Base-by-base conservation (phyloP, 2,113 vertebrate genomes). In the Nothoprocta perdicaria region DNA sequence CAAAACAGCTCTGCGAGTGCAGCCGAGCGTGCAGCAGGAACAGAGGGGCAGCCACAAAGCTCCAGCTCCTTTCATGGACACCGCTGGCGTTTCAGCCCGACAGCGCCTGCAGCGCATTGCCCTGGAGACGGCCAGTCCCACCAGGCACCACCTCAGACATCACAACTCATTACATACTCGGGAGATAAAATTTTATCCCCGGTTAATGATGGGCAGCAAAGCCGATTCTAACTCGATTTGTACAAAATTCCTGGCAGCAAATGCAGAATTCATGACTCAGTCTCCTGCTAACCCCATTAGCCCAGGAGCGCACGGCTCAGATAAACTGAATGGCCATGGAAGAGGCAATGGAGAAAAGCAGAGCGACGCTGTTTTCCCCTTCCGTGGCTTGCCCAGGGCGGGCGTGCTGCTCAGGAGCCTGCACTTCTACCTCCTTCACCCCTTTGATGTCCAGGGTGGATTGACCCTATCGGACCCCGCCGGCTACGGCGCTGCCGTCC, bases 381-480 rank as follows among this genome's bases (percentile, higher is more conserved):
- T 40, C 88, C 71, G 35, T 16, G 13, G 27, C n/a, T 21, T 9
- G 60, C 58, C 14, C 6, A 12, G 68, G 35, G n/a, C 35, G 69
- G 88, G 76, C 22, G 72, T 78, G 73, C 1, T 43, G 67, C 68
- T 73, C 9, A 0, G 43, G 14, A 84, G 65, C 76, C 14, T 38
- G 60, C 1, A 3, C 52, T 91, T 43, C 80, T 79, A n/a, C 19
- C 45, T 90, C 74, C 80, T 60, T 69, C 9, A 67, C 66, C 71
- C 45, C 71, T 92, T 31, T 46, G 84, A 95, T 82, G 77, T 40
- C 0, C 43, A 27, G 46, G 31, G 16, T 5, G 58, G 53, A 45
- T 57, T 57, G 17, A 57, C 22, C 46, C 0, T 2, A 9, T 17
- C 2, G n/a, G n/a, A n/a, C n/a, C n/a, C n/a, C n/a, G n/a, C n/a